Base-by-base conservation (phyloP, 2,888 invertebrate species). In the Autographa pulchrina region DNA sequence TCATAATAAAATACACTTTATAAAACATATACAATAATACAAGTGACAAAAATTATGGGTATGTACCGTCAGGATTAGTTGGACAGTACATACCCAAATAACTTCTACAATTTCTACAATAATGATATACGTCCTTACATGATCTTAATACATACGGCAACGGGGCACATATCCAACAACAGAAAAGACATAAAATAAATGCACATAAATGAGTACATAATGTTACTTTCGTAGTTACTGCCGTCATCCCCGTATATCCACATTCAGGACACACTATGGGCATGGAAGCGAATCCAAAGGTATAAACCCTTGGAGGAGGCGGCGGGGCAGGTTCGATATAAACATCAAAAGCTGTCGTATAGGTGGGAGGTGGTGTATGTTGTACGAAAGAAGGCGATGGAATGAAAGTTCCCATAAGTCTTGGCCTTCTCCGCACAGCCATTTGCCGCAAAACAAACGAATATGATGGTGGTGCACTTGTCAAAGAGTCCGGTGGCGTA, bases 41-140 rank as follows among this genome's bases (percentile, higher is more conserved):
- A 41, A 7, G 18, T 59, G 14, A 56, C 9, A 58, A 52, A 62
- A 8, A 54, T 32, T 35, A 56, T 8, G 69, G 43, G 62, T 70
- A 76, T 8, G 64, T 18, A 62, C 65, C 62, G 14, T 93, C 93
- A 52, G 93, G 92, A 77, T 90, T 94, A 9, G 94, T 93, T 4
- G 95, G 95, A 80, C 93, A 92, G 80, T 96, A 96, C 90, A 93
- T 91, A 13, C 95, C 95, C 68, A 96, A 87, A 78, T 89, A 93
- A 62, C 82, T 87, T 71, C 93, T 91, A 82, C 95, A 96, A 82
- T 92, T 94, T 82, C 92, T 89, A 78, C 95, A 96, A 83, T 94
- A 93, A 87, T 96, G 95, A 79, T 94, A 92, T 0, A 96, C 95
- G 76, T 95, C 92, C 84, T 95, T 95, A 84, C 95, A 96, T n/a